These are phyloP conservation scores for Salmo trutta DNA, from an alignment of 2,797 vertebrate genomes.

Conservation along the genomic window DNA sequence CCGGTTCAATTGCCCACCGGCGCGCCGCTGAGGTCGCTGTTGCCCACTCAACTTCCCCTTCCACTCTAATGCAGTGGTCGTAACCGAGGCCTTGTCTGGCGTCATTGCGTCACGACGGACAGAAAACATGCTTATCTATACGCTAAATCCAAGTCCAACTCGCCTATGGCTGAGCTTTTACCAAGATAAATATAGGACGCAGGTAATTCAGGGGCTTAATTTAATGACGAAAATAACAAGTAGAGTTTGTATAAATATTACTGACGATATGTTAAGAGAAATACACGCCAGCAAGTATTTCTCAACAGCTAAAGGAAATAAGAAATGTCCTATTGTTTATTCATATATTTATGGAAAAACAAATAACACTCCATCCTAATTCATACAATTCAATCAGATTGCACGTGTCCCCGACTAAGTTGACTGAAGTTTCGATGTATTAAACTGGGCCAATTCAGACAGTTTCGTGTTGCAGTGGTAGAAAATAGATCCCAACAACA, in stretches of 20 bases:
- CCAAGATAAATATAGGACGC: slow-evolving; percentile 41
- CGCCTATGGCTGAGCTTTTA: slow-evolving; percentile 45
- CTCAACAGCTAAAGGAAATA: slow-evolving; percentile 23
- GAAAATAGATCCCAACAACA: slow-evolving; percentile 96
- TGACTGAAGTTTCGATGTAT: slow-evolving; percentile 60
- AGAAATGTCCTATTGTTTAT: slow-evolving; percentile 7
- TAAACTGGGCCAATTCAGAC: slow-evolving; percentile 92
- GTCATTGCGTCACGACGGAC: slow-evolving; percentile 68
- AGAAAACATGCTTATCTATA: slow-evolving; percentile 41
- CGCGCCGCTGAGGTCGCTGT: slow-evolving; percentile 82
- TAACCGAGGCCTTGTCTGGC: slow-evolving; percentile 94
- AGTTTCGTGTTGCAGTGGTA: slow-evolving; percentile 97
- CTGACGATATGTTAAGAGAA: slow-evolving; percentile 30
- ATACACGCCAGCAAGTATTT: slow-evolving; percentile 34
- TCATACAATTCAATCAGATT: neutral
- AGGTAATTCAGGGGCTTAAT: neutral
- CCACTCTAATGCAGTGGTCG: slow-evolving; percentile 87
- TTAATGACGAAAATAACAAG: slow-evolving; percentile 17
- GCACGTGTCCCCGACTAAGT: slow-evolving; percentile 18
- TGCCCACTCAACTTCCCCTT: slow-evolving; percentile 77
- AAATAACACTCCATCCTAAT: slow-evolving; percentile 26
- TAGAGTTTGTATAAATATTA: slow-evolving; percentile 18
- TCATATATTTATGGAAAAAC: slow-evolving; percentile 15
- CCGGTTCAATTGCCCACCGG: slow-evolving; percentile 56
- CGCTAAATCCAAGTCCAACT: slow-evolving; percentile 51